These are phyloP conservation scores for Bovichtus variegatus DNA, from an alignment of 2,797 vertebrate species.

Conservation along the genomic window DNA sequence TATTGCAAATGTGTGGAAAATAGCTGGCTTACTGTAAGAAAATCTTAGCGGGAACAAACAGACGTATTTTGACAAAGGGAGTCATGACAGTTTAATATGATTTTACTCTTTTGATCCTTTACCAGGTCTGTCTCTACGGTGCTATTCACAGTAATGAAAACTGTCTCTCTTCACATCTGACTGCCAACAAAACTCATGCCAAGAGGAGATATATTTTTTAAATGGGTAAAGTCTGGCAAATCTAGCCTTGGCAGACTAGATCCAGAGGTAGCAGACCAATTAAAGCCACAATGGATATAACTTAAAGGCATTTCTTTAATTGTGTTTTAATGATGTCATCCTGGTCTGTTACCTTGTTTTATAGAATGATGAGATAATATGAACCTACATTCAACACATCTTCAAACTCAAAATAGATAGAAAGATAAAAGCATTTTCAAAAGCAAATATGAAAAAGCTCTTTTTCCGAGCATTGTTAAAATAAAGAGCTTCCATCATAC, in stretches of 20 bases:
- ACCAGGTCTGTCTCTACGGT: slow-evolving; percentile 45
- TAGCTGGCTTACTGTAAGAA: slow-evolving; percentile 33
- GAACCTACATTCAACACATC: background rate
- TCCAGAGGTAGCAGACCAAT: slow-evolving; percentile 31
- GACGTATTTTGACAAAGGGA: slow-evolving; percentile 57
- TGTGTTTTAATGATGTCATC: background rate
- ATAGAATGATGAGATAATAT: background rate
- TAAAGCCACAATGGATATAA: slow-evolving; percentile 15
- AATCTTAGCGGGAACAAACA: slow-evolving; percentile 28
- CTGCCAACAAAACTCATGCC: slow-evolving; percentile 53
- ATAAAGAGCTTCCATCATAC: background rate
- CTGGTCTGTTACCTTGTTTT: background rate
- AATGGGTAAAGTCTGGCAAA: slow-evolving; percentile 49
- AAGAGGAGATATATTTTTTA: slow-evolving; percentile 48
- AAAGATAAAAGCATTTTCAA: background rate
- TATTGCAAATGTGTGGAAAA: slow-evolving; percentile 56
- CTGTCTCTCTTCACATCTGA: slow-evolving; percentile 50
- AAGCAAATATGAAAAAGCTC: background rate
- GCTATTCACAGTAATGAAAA: slow-evolving; percentile 54
- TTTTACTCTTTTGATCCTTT: slow-evolving; percentile 58
- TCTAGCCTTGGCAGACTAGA: slow-evolving; percentile 15
- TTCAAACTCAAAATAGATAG: background rate
- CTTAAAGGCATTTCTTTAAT: slow-evolving; percentile 8
- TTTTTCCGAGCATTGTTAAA: background rate
- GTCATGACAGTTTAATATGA: slow-evolving; percentile 55